Conservation (phyloP, 2,797 vertebrate genomes). For the Heteromormyrus szaboi region DNA sequence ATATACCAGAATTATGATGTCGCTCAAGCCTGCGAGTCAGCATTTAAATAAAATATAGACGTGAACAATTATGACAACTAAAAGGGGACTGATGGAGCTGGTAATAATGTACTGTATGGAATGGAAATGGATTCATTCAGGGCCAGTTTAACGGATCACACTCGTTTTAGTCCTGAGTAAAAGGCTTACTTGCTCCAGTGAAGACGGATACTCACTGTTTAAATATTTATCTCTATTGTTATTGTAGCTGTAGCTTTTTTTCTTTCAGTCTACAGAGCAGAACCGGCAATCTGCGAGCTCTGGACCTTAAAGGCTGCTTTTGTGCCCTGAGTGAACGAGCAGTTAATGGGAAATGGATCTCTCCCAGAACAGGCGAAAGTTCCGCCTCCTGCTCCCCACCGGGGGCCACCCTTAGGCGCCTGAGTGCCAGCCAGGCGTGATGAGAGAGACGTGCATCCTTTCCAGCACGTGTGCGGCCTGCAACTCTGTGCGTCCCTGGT, state of each 20-base stretch:
- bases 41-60: not conserved
- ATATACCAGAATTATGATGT: not conserved
- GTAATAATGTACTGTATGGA: not conserved
- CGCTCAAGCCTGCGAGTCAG: not conserved
- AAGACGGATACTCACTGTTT: not conserved
- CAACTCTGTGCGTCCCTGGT: not conserved
- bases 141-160: not conserved
- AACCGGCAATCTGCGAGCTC: conserved; percentile 20
- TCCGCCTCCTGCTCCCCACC: conserved; percentile 20
- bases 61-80: not conserved
- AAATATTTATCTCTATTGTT: conserved; percentile 7
- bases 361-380: conserved; percentile 22
- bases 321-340: conserved; percentile 25
- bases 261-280: conserved; percentile 3
- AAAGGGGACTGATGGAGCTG: not conserved
- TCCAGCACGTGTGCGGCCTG: not conserved
- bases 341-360: conserved; percentile 39
- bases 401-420: not conserved
- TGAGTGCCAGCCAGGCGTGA: not conserved
- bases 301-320: conserved; percentile 2
- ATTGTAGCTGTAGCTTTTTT: not conserved
- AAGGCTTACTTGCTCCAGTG: not conserved
- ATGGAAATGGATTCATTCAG: not conserved
- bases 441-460: not conserved
- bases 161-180: not conserved